Base-by-base conservation (phyloP, 2,797 vertebrate genomes). In the Pseudomugil gertrudae region DNA sequence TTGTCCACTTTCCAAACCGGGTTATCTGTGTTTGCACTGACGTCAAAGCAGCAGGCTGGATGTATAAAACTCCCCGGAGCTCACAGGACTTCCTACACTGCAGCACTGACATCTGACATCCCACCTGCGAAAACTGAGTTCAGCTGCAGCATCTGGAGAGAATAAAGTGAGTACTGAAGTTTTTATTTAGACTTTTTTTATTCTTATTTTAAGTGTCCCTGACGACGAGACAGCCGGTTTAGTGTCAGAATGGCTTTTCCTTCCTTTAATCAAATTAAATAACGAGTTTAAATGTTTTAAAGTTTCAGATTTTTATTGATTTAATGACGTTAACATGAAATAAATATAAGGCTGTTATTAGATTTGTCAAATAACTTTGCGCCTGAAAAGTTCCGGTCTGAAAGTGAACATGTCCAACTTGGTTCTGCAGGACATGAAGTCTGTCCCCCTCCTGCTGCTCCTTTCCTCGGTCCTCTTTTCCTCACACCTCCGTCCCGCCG, bases 41-140 rank as follows among this genome's bases (percentile, higher is more conserved):
- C 95, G 95, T 96, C 96, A 96, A 81, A 83, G 80, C 80, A 71
- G 84, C 90, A 68, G 80, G 79, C 84, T 83, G 90, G 91, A 84
- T 78, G 89, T 91, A 94, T 96, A 96, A 94, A 96, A 95, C 83
- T 74, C 48, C 53, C 60, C 72, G 75, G 63, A 47, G 61, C 76
- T 83, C 84, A 86, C 75, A 67, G 74, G 85, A 85, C 85, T 69
- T 73, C 68, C 50, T 76, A 68, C 54, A 70, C 82, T 63, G 61
- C 9, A 57, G 33, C 69, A 10, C 71, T 57, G 26, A 69, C 57
- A 47, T 11, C 55, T 73, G 66, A 72, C 48, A 75, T 35, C 73
- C 54, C 56, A 66, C 57, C 64, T 54, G 27, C 61, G 38, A 69
- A 13, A 48, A 23, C 63, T 57, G 52, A 87, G 75, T 86, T 80